Percentiles rank a stretch among this genome's conserved stretches.
These are phyloP conservation scores for Leptogaster cylindrica DNA, from an alignment of 2,888 invertebrate genomes.

Conservation along the genomic window DNA sequence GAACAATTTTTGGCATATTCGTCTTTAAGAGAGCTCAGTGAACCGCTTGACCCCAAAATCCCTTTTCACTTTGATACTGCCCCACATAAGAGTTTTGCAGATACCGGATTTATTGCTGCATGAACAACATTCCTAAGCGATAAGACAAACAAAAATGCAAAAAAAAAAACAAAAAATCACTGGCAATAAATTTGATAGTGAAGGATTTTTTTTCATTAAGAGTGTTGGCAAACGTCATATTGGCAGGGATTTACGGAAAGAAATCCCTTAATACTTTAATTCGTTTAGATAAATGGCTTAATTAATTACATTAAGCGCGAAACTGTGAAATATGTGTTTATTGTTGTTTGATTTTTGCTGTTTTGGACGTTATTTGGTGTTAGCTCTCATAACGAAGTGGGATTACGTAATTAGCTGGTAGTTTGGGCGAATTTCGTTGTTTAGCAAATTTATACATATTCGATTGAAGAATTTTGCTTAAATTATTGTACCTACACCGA, in stretches of 20 bases:
- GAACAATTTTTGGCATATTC: background rate
- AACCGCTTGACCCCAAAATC: background rate
- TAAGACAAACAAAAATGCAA: constrained; percentile 10
- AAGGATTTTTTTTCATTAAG: background rate
- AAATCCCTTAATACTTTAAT: background rate
- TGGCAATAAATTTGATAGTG: background rate
- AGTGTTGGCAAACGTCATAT: background rate
- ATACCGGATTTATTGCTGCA: background rate
- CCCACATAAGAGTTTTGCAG: background rate
- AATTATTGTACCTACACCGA: too few species aligned
- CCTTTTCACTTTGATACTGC: background rate
- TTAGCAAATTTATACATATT: too few species aligned
- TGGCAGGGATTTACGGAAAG: background rate
- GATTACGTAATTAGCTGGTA: too few species aligned
- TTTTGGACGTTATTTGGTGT: too few species aligned
- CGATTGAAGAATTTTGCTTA: too few species aligned
- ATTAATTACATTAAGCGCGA: constrained; percentile 1
- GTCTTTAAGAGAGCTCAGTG: constrained; percentile 1
- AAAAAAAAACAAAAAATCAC: too few species aligned
- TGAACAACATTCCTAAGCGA: constrained; percentile 6
- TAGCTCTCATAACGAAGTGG: too few species aligned
- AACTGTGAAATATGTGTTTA: too few species aligned
- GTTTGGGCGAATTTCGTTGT: too few species aligned
- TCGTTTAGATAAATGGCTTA: constrained; percentile 2
- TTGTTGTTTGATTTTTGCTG: too few species aligned